phyloP scores from a whole-genome alignment of 2,888 invertebrate genomes.

The Ennomos fuscantarius region DNA sequence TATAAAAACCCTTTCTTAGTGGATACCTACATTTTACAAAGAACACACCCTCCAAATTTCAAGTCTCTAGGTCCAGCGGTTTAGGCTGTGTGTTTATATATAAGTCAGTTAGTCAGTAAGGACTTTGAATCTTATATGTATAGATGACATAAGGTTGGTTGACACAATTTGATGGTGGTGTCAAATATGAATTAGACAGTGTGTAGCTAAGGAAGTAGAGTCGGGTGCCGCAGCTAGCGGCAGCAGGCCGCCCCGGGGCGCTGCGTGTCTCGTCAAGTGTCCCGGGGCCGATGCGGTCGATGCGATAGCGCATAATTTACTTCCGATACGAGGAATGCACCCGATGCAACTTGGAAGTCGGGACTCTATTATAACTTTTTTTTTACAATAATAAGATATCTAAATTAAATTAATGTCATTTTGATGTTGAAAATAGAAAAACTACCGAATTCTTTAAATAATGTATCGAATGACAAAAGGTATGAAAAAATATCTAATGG shows the following conservation, averaged over 20 bases:
- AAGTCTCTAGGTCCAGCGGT: too few species aligned
- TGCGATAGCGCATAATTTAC: conserved; percentile 73
- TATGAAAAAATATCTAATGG: neutral
- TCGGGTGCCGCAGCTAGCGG: neutral
- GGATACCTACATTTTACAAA: too few species aligned
- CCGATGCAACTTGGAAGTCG: conserved; percentile 20
- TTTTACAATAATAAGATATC: conserved; percentile 34
- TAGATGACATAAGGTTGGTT: too few species aligned
- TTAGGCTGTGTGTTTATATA: too few species aligned
- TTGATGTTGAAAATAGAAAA: conserved; percentile 17
- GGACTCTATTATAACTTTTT: conserved; percentile 19
- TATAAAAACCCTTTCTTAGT: too few species aligned
- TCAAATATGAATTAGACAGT: too few species aligned
- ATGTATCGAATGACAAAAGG: conserved; percentile 9
- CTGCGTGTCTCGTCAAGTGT: conserved; percentile 53
- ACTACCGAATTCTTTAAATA: conserved; percentile 22
- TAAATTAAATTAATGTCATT: conserved; percentile 32
- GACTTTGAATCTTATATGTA: too few species aligned
- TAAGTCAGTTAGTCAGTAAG: too few species aligned
- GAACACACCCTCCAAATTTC: too few species aligned
- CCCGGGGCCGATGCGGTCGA: conserved; percentile 49
- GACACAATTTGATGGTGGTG: neutral
- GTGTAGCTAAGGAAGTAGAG: neutral
- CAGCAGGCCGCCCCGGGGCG: conserved; percentile 21
- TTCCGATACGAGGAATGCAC: conserved; percentile 50